Conservation (phyloP, 1,140 invertebrate species). For the Mesaphorura yosii region DNA sequence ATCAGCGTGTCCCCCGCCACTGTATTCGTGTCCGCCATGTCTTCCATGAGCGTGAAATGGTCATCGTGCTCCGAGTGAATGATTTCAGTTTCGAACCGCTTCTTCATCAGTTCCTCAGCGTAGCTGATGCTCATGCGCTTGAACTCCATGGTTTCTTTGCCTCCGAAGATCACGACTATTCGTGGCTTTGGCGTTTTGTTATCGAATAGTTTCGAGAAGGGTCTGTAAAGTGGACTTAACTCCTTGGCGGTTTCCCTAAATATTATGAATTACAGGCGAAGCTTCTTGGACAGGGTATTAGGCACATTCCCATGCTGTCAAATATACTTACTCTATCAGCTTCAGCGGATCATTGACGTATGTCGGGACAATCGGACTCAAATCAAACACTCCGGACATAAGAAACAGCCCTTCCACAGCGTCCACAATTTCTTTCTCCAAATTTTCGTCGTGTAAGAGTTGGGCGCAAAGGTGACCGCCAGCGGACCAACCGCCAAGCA, state of each 20-base stretch:
- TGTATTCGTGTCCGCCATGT: no score
- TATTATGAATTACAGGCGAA: neutral
- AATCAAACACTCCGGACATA: constrained; percentile 42
- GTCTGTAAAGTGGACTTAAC: constrained; percentile 15
- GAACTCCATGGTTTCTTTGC: constrained; percentile 40
- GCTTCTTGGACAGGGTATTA: neutral
- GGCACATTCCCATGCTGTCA: neutral
- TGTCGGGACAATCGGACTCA: constrained; percentile 36
- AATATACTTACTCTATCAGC: constrained; percentile 31
- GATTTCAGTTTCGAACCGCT: constrained; percentile 23
- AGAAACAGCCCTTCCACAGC: constrained; percentile 39
- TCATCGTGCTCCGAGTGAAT: constrained; percentile 37
- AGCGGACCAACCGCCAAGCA: constrained; percentile 42
- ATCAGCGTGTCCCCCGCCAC: no score
- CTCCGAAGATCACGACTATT: constrained; percentile 37
- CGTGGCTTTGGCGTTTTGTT: constrained; percentile 16
- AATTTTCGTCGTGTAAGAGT: constrained; percentile 37
- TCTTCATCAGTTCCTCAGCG: constrained; percentile 8
- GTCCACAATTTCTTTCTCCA: constrained; percentile 20
- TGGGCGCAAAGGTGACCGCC: constrained; percentile 57
- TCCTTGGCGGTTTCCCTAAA: constrained; percentile 12
- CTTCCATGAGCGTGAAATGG: constrained; percentile 52
- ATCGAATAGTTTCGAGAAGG: neutral
- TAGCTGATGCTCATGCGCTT: constrained; percentile 31
- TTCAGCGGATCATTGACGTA: constrained; percentile 33